Conservation (phyloP, 2,888 invertebrate genomes). For the Drosophila eohydei region DNA sequence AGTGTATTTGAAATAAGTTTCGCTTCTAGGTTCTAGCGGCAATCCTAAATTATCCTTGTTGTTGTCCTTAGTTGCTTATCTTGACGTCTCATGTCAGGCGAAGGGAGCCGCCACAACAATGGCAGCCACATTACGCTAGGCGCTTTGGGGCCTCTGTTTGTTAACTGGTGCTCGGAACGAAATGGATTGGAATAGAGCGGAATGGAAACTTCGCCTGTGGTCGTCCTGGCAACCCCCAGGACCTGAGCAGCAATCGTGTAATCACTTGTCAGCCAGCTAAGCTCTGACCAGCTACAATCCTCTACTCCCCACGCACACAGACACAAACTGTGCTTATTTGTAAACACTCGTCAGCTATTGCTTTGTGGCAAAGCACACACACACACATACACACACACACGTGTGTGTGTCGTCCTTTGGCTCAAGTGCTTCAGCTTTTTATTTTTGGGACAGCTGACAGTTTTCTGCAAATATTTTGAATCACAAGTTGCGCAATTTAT, state of each 20-base stretch:
- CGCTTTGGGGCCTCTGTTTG: constrained; percentile 11
- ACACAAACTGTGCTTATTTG: constrained; percentile 64
- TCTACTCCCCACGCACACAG: background rate
- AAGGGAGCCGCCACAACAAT: constrained; percentile 1
- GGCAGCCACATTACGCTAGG: constrained; percentile 1
- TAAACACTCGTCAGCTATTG: constrained; percentile 68
- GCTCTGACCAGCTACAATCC: constrained; percentile 49
- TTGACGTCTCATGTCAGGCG: constrained; percentile 38
- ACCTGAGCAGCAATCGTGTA: constrained; percentile 65
- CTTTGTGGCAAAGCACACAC: constrained; percentile 30
- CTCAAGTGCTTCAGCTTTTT: constrained; percentile 21
- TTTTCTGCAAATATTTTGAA: constrained; percentile 70
- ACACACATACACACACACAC: constrained; percentile 18
- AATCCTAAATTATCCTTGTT: constrained; percentile 44
- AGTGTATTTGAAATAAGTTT: constrained; percentile 31
- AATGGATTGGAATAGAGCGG: constrained; percentile 4
- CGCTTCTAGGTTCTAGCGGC: background rate
- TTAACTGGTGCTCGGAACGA: constrained; percentile 1
- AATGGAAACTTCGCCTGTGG: constrained; percentile 43
- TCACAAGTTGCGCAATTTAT: constrained; percentile 74
- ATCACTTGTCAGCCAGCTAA: constrained; percentile 74
- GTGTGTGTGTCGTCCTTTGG: constrained; percentile 16
- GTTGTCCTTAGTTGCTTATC: constrained; percentile 60
- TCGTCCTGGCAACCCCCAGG: constrained; percentile 28
- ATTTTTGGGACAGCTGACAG: constrained; percentile 37